Base-by-base conservation (phyloP, 1,140 invertebrate species). In the Drosophila bocki region DNA sequence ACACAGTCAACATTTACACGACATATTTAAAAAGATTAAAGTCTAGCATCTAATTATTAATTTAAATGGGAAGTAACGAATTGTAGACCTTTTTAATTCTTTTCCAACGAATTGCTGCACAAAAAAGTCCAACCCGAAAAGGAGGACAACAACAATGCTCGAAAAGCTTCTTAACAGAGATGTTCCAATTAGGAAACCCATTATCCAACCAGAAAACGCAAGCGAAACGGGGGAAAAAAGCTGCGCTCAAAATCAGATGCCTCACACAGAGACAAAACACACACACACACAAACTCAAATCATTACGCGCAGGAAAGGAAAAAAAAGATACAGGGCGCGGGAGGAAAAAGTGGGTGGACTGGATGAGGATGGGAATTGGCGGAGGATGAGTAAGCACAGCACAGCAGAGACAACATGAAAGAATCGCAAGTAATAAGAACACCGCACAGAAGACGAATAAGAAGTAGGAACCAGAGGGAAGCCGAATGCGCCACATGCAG, bases 401-500 rank as follows among this genome's bases (percentile, higher is more conserved):
- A 37, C 2, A 32, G 37, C 64, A 77, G 26, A 77, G 51, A 68
- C 67, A 70, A 53, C 48, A 61, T 61, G 19, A 56, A 78, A 60
- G 50, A 78, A 72, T 51, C 39, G 48, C 45, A 61, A 77, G 74
- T 77, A 77, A 77, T 61, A 78, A 78, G 63, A 78, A 75, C 60
- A 56, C 71, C 51, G 29, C 59, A 44, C 17, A 64, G 22, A 62
- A 56, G 15, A 45, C 51, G 44, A 37, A 64, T 41, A 41, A 47
- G 26, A 57, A 69, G 58, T 51, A 67, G 50, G 17, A 60, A 60
- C 32, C 42, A 32, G 11, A 75, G 41, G 44, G 78, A 75, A 67
- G 54, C 63, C 54, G 60, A 82, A 83, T 75, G 85, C 84, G 75
- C 85, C 85, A 88, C 85, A 88, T 90, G 85, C 85, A 88, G 76